Conservation (phyloP, 2,888 invertebrate species). For the Eurytoma adleriae region DNA sequence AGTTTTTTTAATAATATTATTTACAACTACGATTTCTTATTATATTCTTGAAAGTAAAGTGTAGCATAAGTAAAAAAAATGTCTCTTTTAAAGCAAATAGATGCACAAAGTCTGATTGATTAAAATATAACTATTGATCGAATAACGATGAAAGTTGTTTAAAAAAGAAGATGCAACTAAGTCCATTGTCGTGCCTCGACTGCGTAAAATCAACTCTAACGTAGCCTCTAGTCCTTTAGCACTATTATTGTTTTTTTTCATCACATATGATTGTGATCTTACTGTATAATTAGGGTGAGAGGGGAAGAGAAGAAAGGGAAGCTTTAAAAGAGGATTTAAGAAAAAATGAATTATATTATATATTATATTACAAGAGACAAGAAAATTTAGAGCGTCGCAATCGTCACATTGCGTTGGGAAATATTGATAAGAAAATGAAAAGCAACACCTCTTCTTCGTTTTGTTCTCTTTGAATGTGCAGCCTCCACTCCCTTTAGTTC, state of each 20-base stretch:
- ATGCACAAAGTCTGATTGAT: constrained; percentile 17
- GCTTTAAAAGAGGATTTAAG: constrained; percentile 16
- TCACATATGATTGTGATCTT: constrained; percentile 63
- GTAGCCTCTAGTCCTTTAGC: constrained; percentile 74
- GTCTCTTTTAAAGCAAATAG: constrained; percentile 26
- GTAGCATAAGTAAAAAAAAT: constrained; percentile 10
- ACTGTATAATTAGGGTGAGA: constrained; percentile 58
- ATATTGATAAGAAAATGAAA: neutral
- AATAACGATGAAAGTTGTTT: constrained; percentile 43
- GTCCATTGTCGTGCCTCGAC: constrained; percentile 62
- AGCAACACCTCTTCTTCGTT: constrained; percentile 36
- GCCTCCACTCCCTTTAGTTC: constrained; percentile 40
- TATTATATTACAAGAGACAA: constrained; percentile 33
- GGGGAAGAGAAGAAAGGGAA: constrained; percentile 44
- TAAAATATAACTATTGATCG: constrained; percentile 33
- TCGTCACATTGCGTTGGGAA: constrained; percentile 6
- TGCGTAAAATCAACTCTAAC: constrained; percentile 54
- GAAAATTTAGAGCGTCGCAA: constrained; percentile 20
- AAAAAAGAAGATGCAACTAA: constrained; percentile 43
- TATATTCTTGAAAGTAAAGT: no score
- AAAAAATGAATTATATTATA: constrained; percentile 28
- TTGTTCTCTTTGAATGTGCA: constrained; percentile 43
- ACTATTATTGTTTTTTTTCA: constrained; percentile 66
- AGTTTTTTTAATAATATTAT: no score
- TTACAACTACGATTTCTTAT: no score